Conservation (phyloP, 2,113 vertebrate species). For the Diadophis punctatus region DNA sequence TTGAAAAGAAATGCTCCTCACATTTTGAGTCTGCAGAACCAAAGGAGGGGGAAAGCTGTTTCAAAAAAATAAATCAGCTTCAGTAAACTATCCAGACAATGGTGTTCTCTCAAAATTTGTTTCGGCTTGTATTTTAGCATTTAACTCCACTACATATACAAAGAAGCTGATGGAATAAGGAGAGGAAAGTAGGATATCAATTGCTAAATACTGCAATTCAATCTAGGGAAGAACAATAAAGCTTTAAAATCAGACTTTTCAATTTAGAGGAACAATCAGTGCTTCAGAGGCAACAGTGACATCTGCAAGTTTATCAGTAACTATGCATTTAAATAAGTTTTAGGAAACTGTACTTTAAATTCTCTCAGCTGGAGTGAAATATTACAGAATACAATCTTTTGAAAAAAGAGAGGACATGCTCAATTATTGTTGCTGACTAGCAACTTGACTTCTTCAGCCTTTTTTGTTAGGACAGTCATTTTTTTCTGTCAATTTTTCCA, state of each 20-base stretch:
- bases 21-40: neutral
- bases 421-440: neutral
- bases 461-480: neutral
- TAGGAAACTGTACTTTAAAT: neutral
- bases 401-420: neutral
- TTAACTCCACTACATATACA: neutral
- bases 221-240: neutral
- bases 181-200: neutral
- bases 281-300: neutral
- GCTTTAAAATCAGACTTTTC: neutral
- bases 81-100: neutral
- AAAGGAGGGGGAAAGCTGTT: neutral
- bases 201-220: neutral
- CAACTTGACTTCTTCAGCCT: neutral
- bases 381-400: neutral
- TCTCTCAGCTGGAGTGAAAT: neutral
- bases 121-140: neutral
- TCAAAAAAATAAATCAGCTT: neutral
- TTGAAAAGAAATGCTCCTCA: neutral
- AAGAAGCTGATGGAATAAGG: neutral
- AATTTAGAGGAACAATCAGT: neutral
- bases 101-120: neutral
- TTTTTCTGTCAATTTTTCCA: neutral
- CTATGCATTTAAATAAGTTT: neutral
- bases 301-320: constrained; percentile 21